Evolutionary conservation across 2,113 vertebrate species (phyloP), one percentile per base, ranked within the genome.

Genomic region (Nycticebus coucang): DNA sequence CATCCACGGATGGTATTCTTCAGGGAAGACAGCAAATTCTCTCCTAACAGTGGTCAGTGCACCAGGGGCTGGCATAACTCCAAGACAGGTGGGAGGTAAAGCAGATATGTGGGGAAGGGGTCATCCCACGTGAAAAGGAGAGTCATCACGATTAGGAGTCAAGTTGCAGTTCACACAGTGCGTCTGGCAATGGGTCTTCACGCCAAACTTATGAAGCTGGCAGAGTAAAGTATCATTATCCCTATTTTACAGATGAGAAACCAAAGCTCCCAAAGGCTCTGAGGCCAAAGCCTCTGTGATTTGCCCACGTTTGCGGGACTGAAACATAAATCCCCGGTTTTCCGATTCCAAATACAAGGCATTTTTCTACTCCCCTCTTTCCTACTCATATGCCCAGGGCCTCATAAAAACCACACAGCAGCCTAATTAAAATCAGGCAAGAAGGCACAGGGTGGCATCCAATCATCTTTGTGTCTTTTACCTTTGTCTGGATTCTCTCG

Each of bases 161-260:
- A 5, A n/a, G 53, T 2, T 30, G 12, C 37, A 26, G 89, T 72
- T 90, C 66, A 75, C 85, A 82, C 14, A 57, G 81, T 1, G 1
- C 15, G 17, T 9, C 87, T n/a, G n/a, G 64, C 21, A 4, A 1
- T 17, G 12, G 21, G 30, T 37, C 89, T 94, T 53, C 35, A 9
- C 4, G 19, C 78, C 75, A 24, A 14, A 11, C 14, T 62, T 35
- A 19, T n/a, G 80, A 84, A 55, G 87, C 64, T 60, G 57, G 74
- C 33, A 5, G 71, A 53, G 33, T 26, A 33, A 69, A 62, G 26
- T 57, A 69, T 89, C 75, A 22, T 71, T 37, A 89, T 37, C 24
- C 80, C 69, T 82, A 69, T 55, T 85, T 77, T 78, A 83, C 80
- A 90, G 83, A 84, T 5, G 59, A 81, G 69, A 93, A 78, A 60